Evolutionary conservation across 2,888 invertebrate genomes (phyloP).

Genomic region (Lacanobia oleracea): DNA sequence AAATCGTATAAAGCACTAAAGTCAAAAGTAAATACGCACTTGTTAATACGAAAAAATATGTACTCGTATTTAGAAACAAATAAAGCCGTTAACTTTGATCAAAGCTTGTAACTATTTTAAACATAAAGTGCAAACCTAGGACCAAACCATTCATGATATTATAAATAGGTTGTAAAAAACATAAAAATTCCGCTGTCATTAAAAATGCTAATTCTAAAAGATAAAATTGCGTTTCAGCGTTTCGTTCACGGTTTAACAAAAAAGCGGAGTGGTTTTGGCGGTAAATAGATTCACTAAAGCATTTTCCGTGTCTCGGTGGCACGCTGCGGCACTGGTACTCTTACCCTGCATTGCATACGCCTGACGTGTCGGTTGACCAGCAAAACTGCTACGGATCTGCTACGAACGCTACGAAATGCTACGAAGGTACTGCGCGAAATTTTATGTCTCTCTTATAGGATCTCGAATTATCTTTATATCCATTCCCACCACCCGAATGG

Average conservation of each 20-base stretch:
- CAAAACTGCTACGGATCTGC: slow-evolving; percentile 57
- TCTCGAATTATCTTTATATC: slow-evolving; percentile 33
- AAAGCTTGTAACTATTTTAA: slow-evolving; percentile 14
- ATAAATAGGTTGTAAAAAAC: slow-evolving; percentile 46
- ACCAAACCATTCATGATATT: slow-evolving; percentile 37
- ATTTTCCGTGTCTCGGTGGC: slow-evolving; percentile 84
- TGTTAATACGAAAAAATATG: not conserved
- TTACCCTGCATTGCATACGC: slow-evolving; percentile 52
- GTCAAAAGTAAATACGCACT: slow-evolving; percentile 7
- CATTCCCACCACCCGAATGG: slow-evolving; percentile 3
- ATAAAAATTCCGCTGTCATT: slow-evolving; percentile 43
- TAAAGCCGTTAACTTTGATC: not conserved
- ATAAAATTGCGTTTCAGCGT: slow-evolving; percentile 71
- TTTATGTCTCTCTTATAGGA: slow-evolving; percentile 26
- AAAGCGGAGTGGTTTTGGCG: slow-evolving; percentile 79
- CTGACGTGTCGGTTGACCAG: slow-evolving; percentile 63
- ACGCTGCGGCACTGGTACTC: slow-evolving; percentile 65
- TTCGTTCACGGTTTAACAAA: slow-evolving; percentile 73
- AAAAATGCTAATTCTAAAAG: slow-evolving; percentile 63
- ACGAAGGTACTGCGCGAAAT: slow-evolving; percentile 29
- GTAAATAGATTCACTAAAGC: slow-evolving; percentile 87
- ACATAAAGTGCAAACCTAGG: slow-evolving; percentile 27
- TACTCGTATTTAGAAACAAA: slow-evolving; percentile 5
- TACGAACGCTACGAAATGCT: slow-evolving; percentile 45
- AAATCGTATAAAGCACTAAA: slow-evolving; percentile 5